A percentile compares a stretch with the other conserved stretches of the same genome.
phyloP scores from a whole-genome alignment of 2,888 invertebrate species.

The Melanotus villosus region DNA sequence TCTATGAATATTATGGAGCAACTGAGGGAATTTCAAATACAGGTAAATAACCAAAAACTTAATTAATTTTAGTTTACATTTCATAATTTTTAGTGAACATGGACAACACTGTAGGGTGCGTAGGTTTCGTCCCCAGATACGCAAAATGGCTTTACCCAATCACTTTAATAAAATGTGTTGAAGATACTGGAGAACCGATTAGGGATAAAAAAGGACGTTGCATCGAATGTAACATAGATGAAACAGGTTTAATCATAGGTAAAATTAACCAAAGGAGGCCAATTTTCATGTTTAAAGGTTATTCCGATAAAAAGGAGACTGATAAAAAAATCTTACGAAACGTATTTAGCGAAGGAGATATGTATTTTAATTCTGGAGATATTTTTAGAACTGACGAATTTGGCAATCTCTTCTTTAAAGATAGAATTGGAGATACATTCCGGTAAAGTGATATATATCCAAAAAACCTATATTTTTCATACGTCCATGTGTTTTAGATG shows the following conservation, averaged over 20 bases:
- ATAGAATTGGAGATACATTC: no score
- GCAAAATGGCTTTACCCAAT: conserved; percentile 75
- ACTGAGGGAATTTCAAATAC: no score
- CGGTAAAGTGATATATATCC: no score
- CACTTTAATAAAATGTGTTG: conserved; percentile 76
- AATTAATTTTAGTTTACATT: no score
- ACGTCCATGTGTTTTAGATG: no score
- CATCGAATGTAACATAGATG: conserved; percentile 84
- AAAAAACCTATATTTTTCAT: no score
- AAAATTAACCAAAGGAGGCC: conserved; percentile 72
- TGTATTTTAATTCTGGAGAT: conserved; percentile 92
- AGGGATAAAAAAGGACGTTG: conserved; percentile 82
- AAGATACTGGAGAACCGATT: conserved; percentile 80
- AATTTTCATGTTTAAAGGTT: conserved; percentile 78
- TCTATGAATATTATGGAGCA: no score
- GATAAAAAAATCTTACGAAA: conserved; percentile 80
- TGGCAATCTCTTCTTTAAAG: no score
- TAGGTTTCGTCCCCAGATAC: conserved; percentile 88
- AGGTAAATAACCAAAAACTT: no score
- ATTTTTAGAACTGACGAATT: no score
- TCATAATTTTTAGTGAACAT: no score
- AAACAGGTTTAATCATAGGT: conserved; percentile 89
- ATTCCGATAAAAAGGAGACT: conserved; percentile 77
- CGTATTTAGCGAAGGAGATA: conserved; percentile 87
- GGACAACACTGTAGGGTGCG: conserved; percentile 90